Base-by-base conservation (phyloP, 2,888 invertebrate genomes). In the Polymixis lichenea region DNA sequence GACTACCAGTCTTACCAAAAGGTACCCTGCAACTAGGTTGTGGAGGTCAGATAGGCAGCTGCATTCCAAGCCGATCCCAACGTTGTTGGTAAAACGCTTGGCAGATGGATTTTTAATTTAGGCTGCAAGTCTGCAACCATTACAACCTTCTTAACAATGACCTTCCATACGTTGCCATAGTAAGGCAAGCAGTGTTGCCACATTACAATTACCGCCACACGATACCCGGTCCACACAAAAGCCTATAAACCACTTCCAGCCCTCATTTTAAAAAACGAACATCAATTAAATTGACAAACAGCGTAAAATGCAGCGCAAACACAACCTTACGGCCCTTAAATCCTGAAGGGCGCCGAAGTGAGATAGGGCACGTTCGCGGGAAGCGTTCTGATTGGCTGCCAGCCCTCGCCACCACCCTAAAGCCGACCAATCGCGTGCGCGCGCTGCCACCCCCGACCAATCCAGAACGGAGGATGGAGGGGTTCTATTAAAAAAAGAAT, bases 231-330 rank as follows among this genome's bases (percentile, higher is more conserved):
- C 46, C 53, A 15, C 51, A 82, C 79, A 82, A 87, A 85, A 80
- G 83, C 83, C 82, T 83, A 82, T 83, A 67, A 84, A 86, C 84
- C 88, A 87, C 87, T 87, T 87, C 87, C 88, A 86, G 87, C 84
- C 87, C 86, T 85, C 90, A 85, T 87, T 91, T 91, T 89, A 92
- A 92, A 93, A 93, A 93, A 91, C 90, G 92, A 92, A 92, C 93
- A 94, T 94, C 94, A 94, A 95, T 95, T 95, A 95, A 93, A 91
- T 92, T 90, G 92, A 93, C 96, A 96, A 96, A 96, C 96, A 96
- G 93, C 87, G 79, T 90, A 93, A 95, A 95, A 95, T 92, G 96
- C 96, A 93, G 87, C 92, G 95, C 93, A 96, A 96, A 96, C 96
- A 95, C 86, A 93, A 92, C 93, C 93, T 91, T 92, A 92, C 92